Conservation (phyloP, 2,888 invertebrate species). For the Rhogogaster chlorosoma region DNA sequence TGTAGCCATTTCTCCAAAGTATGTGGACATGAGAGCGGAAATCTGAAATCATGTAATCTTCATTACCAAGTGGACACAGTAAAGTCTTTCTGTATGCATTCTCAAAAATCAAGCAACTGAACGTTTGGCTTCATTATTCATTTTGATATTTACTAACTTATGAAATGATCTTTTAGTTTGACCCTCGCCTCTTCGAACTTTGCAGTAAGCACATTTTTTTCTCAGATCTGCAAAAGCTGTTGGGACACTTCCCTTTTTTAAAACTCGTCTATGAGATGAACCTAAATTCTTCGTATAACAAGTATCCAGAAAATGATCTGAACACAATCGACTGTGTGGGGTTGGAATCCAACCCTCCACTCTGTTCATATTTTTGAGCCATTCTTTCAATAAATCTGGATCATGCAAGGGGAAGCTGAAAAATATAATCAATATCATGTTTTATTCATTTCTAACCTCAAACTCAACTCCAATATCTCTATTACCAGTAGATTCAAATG, state of each 20-base stretch:
- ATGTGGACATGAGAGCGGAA: neutral
- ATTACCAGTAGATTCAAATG: neutral
- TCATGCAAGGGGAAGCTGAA: constrained; percentile 1
- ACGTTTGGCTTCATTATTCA: neutral
- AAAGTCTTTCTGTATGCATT: neutral
- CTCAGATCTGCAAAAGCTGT: neutral
- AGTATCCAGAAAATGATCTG: neutral
- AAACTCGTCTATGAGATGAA: neutral
- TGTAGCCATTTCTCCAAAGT: neutral
- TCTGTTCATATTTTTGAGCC: neutral
- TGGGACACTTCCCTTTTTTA: neutral
- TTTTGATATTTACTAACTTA: neutral
- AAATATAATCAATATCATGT: neutral
- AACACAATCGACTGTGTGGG: neutral
- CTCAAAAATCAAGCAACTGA: neutral
- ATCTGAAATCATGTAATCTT: neutral
- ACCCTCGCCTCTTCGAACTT: neutral
- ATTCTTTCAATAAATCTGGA: neutral
- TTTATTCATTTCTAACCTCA: neutral
- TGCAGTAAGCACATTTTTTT: neutral
- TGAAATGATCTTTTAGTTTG: neutral
- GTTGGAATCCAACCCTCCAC: constrained; percentile 1
- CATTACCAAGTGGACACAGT: neutral
- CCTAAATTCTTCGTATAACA: neutral
- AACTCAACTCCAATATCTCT: constrained; percentile 16